Conservation (phyloP, 2,888 invertebrate genomes). For the Apotomis betuletana region DNA sequence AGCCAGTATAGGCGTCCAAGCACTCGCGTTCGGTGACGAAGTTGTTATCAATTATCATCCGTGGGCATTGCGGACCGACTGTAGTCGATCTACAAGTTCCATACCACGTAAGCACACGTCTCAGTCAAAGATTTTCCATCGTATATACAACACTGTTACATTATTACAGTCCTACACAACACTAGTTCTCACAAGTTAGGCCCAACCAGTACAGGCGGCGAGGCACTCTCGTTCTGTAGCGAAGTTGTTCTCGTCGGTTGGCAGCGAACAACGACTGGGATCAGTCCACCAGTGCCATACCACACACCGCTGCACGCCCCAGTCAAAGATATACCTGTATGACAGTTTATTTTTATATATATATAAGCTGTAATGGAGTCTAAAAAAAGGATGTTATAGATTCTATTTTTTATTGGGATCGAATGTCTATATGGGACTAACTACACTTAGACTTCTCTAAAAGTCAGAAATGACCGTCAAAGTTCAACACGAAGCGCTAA, state of each 20-base stretch:
- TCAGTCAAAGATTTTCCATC: no score
- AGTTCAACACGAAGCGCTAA: no score
- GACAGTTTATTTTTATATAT: no score
- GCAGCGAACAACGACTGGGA: conserved; percentile 53
- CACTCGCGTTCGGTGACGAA: conserved; percentile 45
- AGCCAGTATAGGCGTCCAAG: conserved; percentile 43
- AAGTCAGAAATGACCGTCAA: no score
- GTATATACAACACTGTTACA: no score
- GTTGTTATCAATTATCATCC: conserved; percentile 46
- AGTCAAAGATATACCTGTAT: conserved; percentile 64
- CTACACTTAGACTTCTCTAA: no score
- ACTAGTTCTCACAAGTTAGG: neutral
- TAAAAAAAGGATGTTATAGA: no score
- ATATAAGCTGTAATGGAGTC: no score
- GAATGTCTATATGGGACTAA: no score
- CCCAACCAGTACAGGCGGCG: conserved; percentile 39
- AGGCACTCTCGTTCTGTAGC: conserved; percentile 53
- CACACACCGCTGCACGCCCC: conserved; percentile 60
- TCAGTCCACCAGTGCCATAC: conserved; percentile 63
- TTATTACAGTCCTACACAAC: neutral
- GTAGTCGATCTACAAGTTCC: no score
- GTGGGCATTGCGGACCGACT: conserved; percentile 45
- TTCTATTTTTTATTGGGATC: no score
- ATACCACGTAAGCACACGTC: no score
- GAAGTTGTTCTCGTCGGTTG: conserved; percentile 61